Conservation (phyloP, 2,888 invertebrate genomes). For the Scaptomyza caliginosa region DNA sequence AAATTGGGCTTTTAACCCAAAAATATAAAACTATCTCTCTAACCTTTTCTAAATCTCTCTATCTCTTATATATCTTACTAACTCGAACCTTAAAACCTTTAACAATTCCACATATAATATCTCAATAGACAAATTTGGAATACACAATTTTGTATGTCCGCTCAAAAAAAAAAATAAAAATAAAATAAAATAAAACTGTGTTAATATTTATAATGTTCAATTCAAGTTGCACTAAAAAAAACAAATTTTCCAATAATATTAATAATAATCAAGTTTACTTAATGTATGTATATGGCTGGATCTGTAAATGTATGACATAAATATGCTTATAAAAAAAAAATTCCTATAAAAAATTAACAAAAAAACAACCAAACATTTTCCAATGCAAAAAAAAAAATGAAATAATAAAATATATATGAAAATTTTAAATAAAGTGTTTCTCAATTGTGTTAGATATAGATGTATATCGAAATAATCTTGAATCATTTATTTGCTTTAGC, state of each 20-base stretch:
- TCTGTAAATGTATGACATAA: slow-evolving; percentile 67
- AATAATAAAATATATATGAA: slow-evolving; percentile 59
- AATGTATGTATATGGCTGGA: slow-evolving; percentile 67
- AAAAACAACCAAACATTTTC: slow-evolving; percentile 48
- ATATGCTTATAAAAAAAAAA: slow-evolving; percentile 55
- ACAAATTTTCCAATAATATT: slow-evolving; percentile 60
- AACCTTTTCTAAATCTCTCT: slow-evolving; percentile 11
- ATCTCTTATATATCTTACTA: slow-evolving; percentile 15
- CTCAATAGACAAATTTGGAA: slow-evolving; percentile 28
- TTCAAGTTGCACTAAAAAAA: slow-evolving; percentile 39
- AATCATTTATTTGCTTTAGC: too few relatives aligned
- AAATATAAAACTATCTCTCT: slow-evolving; percentile 7
- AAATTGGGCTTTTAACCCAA: slow-evolving; percentile 9
- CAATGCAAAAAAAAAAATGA: slow-evolving; percentile 55
- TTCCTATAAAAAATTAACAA: slow-evolving; percentile 36
- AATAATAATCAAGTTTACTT: slow-evolving; percentile 45
- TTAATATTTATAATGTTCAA: slow-evolving; percentile 68
- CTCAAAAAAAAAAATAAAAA: slow-evolving; percentile 34
- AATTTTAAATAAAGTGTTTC: slow-evolving; percentile 41
- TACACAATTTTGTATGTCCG: slow-evolving; percentile 16
- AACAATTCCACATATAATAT: slow-evolving; percentile 42
- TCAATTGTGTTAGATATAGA: too few relatives aligned
- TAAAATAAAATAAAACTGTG: slow-evolving; percentile 55
- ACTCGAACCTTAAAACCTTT: slow-evolving; percentile 10
- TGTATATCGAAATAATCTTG: too few relatives aligned